Base-by-base conservation (phyloP, 2,113 vertebrate species). In the Egretta garzetta region DNA sequence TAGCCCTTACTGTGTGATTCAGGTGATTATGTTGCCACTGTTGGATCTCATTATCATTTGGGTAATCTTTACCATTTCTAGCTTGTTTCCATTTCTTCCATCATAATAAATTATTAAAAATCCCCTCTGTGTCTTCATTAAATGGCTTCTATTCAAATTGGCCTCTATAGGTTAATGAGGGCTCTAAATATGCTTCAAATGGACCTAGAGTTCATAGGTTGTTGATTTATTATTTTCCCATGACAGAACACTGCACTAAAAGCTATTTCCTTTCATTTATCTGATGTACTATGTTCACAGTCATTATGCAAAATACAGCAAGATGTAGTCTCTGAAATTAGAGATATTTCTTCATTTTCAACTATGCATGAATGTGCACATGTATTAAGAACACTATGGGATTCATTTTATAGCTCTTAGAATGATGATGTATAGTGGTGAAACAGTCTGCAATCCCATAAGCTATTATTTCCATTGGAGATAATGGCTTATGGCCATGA, bases 181-280 rank as follows among this genome's bases (percentile, higher is more conserved):
- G 85, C 87, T 96, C 93, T 95, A 95, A 96, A 97, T 94, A 96
- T 2, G 59, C 76, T 96, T 93, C 85, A 95, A 95, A 97, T 96
- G 89, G 91, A 94, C 90, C 71, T 70, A 37, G 86, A 89, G 97
- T 96, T 97, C 96, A 96, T 92, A 93, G 87, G 92, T 89, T 95
- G 92, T 91, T 96, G 93, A 95, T 97, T 97, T 96, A 97, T 96
- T 97, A 96, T 96, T 97, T 97, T 97, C 91, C 88, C 6, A 3
- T 97, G 97, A 96, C 86, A 95, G 91, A 95, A 86, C 72, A 95
- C 52, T n/a, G 17, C 91, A 87, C 80, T 97, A 95, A 97, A 96
- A 97, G 89, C 93, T 95, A 96, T 95, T 95, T 94, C 86, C 80
- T 55, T 96, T 91, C 91, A 95, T 97, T 96, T 97, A 89, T 92